Conservation (phyloP, 1,140 invertebrate species). For the Dendroctonus ponderosae region DNA sequence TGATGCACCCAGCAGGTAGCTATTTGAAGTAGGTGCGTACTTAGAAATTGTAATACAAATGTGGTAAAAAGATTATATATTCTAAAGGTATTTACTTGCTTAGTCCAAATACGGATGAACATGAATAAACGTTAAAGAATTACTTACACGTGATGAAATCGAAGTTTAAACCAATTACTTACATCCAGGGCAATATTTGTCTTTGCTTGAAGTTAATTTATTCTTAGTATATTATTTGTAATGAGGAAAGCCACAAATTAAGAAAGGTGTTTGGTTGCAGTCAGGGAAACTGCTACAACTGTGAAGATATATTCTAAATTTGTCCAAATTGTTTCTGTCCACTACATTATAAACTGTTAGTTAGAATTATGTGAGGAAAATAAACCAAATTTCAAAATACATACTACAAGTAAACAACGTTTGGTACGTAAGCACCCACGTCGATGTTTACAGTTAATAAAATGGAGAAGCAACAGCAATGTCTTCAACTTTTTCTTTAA, state of each 20-base stretch:
- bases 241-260: neutral
- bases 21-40: neutral
- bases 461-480: too few species aligned
- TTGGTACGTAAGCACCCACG: neutral
- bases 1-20: neutral
- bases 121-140: too few species aligned
- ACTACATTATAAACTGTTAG: neutral
- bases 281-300: neutral
- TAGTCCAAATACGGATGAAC: too few species aligned
- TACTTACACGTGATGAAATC: too few species aligned
- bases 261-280: neutral
- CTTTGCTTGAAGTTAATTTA: neutral
- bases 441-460: neutral
- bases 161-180: too few species aligned
- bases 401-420: constrained; percentile 8
- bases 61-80: neutral
- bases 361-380: neutral
- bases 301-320: too few species aligned
- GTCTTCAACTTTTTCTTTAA: too few species aligned
- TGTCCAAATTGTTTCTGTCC: too few species aligned
- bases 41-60: neutral
- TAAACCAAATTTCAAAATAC: constrained; percentile 5
- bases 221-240: neutral
- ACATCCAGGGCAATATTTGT: too few species aligned
- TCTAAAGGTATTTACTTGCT: too few species aligned